Percentiles rank a stretch among this genome's conserved stretches.
phyloP scores from a whole-genome alignment of 2,888 invertebrate species.

The Eupithecia inturbata region DNA sequence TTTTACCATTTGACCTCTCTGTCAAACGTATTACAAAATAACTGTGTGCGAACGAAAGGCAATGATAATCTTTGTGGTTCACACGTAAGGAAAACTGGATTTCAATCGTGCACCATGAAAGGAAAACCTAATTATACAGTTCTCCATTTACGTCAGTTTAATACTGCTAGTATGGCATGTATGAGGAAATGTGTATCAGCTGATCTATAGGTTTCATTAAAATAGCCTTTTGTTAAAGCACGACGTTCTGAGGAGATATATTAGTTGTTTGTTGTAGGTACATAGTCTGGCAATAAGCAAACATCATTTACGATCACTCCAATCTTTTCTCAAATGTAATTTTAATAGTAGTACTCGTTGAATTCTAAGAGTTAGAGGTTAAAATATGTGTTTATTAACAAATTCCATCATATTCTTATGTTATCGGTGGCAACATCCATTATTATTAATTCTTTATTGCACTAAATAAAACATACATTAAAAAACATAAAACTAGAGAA shows the following conservation, averaged over 20 bases:
- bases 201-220: conserved; percentile 40
- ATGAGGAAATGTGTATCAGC: conserved; percentile 57
- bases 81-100: conserved; percentile 53
- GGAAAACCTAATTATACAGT: conserved; percentile 60
- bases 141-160: conserved; percentile 52
- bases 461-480: too few species aligned
- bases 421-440: neutral
- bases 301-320: neutral
- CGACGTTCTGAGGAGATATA: neutral
- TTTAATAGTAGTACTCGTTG: neutral
- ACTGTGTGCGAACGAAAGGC: conserved; percentile 46
- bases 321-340: neutral
- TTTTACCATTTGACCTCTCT: conserved; percentile 45
- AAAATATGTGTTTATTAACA: neutral
- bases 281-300: neutral
- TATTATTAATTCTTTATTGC: too few species aligned
- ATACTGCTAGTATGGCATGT: conserved; percentile 46
- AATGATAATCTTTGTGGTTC: conserved; percentile 49
- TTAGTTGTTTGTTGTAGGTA: neutral
- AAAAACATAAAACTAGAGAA: too few species aligned
- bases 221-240: conserved; percentile 33
- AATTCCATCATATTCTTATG: neutral
- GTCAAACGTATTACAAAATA: conserved; percentile 40
- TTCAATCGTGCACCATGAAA: conserved; percentile 54
- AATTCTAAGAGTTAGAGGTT: neutral